A percentile compares a stretch with the other conserved stretches of the same genome.
Conservation (phyloP, 2,888 invertebrate genomes). For the Metacarcinus magister region DNA sequence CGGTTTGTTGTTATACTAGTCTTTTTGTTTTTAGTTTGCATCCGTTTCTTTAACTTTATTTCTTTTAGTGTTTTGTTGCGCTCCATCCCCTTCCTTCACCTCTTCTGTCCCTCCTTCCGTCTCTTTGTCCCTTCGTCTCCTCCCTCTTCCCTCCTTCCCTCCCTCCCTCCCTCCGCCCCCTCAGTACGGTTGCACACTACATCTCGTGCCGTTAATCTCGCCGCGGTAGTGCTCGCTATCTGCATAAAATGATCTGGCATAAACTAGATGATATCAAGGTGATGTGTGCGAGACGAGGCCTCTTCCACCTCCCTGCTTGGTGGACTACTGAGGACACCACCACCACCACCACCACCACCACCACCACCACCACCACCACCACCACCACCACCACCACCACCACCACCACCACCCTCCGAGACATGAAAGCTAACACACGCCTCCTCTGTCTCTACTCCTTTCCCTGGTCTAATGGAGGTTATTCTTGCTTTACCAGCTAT, state of each 20-base stretch:
- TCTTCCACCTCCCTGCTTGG: constrained; percentile 7
- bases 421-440: background rate
- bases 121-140: constrained; percentile 42
- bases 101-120: background rate
- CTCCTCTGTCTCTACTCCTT: background rate
- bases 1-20: background rate
- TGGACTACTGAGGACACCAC: background rate
- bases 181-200: constrained; percentile 1
- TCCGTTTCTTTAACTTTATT: background rate
- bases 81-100: background rate
- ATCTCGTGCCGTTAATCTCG: constrained; percentile 57
- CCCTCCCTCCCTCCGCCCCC: background rate
- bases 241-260: constrained; percentile 67
- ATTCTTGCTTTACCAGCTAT: background rate
- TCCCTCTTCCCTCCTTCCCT: background rate
- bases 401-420: background rate
- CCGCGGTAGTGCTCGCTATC: constrained; percentile 52
- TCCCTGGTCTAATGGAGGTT: background rate
- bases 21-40: background rate
- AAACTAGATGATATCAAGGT: constrained; percentile 60
- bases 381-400: background rate
- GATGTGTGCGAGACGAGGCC: constrained; percentile 58
- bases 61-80: background rate
- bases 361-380: background rate
- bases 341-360: background rate